Percentiles rank a stretch among this genome's conserved stretches.
phyloP scores from a whole-genome alignment of 2,888 invertebrate species.

The Drosophila sordidapex region DNA sequence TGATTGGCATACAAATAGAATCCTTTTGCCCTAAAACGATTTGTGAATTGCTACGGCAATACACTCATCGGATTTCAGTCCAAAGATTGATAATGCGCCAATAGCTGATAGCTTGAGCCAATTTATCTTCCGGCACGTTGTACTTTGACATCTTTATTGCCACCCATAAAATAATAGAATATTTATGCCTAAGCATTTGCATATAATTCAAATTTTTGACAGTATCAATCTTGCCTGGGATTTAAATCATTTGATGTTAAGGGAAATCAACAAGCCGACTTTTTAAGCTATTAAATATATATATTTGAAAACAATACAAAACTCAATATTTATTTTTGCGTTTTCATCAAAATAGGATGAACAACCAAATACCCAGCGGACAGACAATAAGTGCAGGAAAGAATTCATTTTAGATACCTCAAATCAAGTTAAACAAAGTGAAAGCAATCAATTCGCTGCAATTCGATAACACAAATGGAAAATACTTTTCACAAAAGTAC shows the following conservation, averaged over 20 bases:
- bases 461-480: constrained; percentile 12
- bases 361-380: not conserved
- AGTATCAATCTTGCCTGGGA: not conserved
- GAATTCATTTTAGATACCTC: constrained; percentile 10
- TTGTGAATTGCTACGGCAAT: constrained; percentile 26
- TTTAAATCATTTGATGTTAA: constrained; percentile 3
- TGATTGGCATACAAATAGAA: constrained; percentile 36
- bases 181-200: constrained; percentile 18
- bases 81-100: constrained; percentile 26
- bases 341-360: not conserved
- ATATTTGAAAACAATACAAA: not conserved
- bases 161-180: constrained; percentile 25
- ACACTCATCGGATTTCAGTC: constrained; percentile 17
- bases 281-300: not conserved
- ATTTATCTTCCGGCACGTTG: constrained; percentile 9
- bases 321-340: not conserved
- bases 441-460: constrained; percentile 13
- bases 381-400: constrained; percentile 1
- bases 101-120: constrained; percentile 4
- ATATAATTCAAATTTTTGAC: constrained; percentile 16
- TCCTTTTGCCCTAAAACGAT: constrained; percentile 20
- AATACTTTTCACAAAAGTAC: not conserved
- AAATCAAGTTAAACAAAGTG: constrained; percentile 10
- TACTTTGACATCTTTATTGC: constrained; percentile 34
- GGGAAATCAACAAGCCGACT: not conserved